Evolutionary conservation across 2,797 vertebrate species (phyloP).

Genomic region (Xiphophorus birchmanni): DNA sequence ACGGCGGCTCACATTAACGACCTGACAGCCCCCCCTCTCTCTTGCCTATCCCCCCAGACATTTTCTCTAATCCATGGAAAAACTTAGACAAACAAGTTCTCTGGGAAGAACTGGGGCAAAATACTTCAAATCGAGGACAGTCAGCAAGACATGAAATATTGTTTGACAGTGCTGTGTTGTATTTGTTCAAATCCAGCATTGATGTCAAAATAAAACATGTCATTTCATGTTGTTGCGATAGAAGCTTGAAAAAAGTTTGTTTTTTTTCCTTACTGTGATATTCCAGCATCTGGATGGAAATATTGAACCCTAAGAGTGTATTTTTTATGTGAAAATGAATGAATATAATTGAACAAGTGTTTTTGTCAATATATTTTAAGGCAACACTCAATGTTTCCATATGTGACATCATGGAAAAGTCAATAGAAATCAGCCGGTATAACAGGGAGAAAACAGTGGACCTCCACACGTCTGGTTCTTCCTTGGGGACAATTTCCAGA

Average conservation of each 20-base stretch:
- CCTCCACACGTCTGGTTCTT: not conserved
- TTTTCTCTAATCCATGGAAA: conserved; percentile 41
- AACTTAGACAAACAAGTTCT: conserved; percentile 31
- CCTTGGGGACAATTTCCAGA: conserved; percentile 4
- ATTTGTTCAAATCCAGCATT: not conserved
- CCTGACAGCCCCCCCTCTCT: not conserved
- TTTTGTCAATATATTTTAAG: not conserved
- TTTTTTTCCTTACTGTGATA: not conserved
- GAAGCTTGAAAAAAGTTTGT: not conserved
- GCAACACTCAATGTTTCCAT: not conserved
- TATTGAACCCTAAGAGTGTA: not conserved
- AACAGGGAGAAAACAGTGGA: not conserved
- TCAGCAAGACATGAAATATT: not conserved
- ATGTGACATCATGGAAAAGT: conserved; percentile 2
- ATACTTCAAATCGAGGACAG: conserved; percentile 1
- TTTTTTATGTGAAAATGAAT: not conserved
- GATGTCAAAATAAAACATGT: not conserved
- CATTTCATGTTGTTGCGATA: not conserved
- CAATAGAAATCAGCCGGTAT: not conserved
- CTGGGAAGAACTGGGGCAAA: conserved; percentile 22
- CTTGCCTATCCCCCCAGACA: conserved; percentile 24
- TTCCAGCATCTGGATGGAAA: not conserved
- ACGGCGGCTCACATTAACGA: conserved; percentile 54
- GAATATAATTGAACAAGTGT: not conserved
- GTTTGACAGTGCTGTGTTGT: not conserved